phyloP scores from a whole-genome alignment of 64 coral and sea anemone species.

The Montipora efflorescens region DNA sequence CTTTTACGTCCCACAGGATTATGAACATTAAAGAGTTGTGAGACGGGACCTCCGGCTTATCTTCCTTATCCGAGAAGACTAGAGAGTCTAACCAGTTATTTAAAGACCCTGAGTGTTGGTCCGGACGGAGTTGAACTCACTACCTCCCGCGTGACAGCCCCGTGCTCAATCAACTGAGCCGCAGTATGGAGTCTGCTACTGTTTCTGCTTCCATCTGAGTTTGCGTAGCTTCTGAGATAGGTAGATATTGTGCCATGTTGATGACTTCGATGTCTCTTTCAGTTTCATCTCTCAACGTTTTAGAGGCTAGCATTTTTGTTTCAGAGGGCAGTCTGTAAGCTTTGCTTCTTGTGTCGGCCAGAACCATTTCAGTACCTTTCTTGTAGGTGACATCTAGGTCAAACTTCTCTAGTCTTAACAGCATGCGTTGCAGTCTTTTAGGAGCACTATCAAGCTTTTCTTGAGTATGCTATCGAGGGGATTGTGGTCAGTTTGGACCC shows the following conservation, averaged over 20 bases:
- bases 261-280: slow-evolving; percentile 30
- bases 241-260: slow-evolving; percentile 41
- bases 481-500: slow-evolving; percentile 64
- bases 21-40: too few relatives aligned
- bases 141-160: too few relatives aligned
- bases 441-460: slow-evolving; percentile 55
- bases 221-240: neutral
- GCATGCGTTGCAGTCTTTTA: slow-evolving; percentile 60
- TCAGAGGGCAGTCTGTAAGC: neutral
- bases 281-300: slow-evolving; percentile 13
- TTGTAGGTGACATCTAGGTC: slow-evolving; percentile 48
- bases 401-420: slow-evolving; percentile 64
- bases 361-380: slow-evolving; percentile 5
- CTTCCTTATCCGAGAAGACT: too few relatives aligned
- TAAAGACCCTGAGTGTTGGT: too few relatives aligned
- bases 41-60: too few relatives aligned
- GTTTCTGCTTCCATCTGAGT: too few relatives aligned
- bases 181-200: too few relatives aligned
- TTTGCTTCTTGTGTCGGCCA: slow-evolving; percentile 17
- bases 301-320: neutral
- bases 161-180: too few relatives aligned
- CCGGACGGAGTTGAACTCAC: too few relatives aligned
- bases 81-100: too few relatives aligned
- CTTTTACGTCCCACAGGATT: too few relatives aligned
- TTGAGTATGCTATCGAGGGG: slow-evolving; percentile 68